Evolutionary conservation across 2,888 invertebrate species (phyloP), one percentile per base, ranked within the genome.

Genomic region (Eupithecia insigniata): DNA sequence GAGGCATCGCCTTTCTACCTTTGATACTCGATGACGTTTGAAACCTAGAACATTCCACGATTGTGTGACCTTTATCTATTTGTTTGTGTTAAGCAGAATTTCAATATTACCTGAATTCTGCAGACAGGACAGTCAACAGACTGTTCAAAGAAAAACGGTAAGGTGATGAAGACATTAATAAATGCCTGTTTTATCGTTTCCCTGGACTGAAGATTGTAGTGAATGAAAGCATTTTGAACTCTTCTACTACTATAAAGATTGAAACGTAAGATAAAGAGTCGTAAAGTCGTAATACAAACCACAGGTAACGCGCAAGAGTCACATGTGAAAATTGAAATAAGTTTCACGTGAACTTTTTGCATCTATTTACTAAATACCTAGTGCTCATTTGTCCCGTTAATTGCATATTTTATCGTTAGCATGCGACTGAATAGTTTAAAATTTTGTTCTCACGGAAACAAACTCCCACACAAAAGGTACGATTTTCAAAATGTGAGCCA

Each of bases 401-500:
- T 67, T 71, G 73, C 71, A 73, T 64, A 64, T 64, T 64, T 64
- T 64, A 64, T 64, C 26, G 34, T 64, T 64, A 36, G 84, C 86
- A 85, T 87, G 86, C 86, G 87, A 85, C 88, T 73, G 75, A 79
- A 76, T 75, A 61, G 71, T 83, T 85, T 14, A 86, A 83, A 87
- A 87, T 87, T 85, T 85, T 85, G 90, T 92, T 93, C 92, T 90
- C 92, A 92, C 91, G 91, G 89, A 90, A 90, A 89, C 88, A 81
- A 81, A 86, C 84, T 89, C 87, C 86, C 89, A 89, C 87, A 91
- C 89, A 92, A 92, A 91, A 92, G 92, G 91, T 91, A 89, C 87
- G 88, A 90, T 91, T 90, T 90, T 88, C 83, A 88, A 90, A 92
- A 92, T 90, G 90, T 92, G 89, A 91, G 92, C 90, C 92, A 93